Conservation (phyloP, 1,140 invertebrate genomes). For the Heliothis virescens region DNA sequence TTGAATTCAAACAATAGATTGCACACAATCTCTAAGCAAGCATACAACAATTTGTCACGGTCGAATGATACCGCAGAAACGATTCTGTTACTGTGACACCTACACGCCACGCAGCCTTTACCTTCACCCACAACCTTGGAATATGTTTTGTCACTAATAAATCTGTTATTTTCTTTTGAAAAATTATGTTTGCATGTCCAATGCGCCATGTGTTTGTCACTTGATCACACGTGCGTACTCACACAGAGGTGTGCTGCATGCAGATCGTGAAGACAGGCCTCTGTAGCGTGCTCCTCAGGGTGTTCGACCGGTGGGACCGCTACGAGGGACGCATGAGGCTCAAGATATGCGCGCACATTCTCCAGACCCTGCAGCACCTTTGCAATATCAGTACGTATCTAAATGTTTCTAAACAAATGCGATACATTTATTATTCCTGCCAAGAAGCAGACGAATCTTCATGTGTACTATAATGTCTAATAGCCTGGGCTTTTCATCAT, state of each 20-base stretch:
- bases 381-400: conserved; percentile 88
- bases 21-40: conserved; percentile 6
- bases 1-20: conserved; percentile 6
- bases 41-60: conserved; percentile 36
- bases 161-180: conserved; percentile 37
- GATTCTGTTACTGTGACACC: conserved; percentile 5
- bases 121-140: conserved; percentile 26
- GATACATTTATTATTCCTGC: not conserved
- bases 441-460: not conserved
- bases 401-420: not conserved
- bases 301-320: conserved; percentile 89
- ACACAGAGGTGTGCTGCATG: conserved; percentile 87
- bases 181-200: conserved; percentile 58
- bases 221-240: conserved; percentile 74
- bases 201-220: conserved; percentile 57
- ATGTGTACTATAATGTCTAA: not conserved
- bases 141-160: conserved; percentile 32
- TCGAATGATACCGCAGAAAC: conserved; percentile 30
- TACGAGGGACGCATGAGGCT: conserved; percentile 88
- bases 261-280: conserved; percentile 88
- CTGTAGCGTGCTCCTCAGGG: conserved; percentile 86
- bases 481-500: not conserved
- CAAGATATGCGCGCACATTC: conserved; percentile 88
- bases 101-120: conserved; percentile 36
- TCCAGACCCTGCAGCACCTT: conserved; percentile 88